Percentiles rank a stretch among this genome's conserved stretches.
Evolutionary conservation across 2,888 invertebrate genomes (phyloP).

Genomic region (Muscina levida): DNA sequence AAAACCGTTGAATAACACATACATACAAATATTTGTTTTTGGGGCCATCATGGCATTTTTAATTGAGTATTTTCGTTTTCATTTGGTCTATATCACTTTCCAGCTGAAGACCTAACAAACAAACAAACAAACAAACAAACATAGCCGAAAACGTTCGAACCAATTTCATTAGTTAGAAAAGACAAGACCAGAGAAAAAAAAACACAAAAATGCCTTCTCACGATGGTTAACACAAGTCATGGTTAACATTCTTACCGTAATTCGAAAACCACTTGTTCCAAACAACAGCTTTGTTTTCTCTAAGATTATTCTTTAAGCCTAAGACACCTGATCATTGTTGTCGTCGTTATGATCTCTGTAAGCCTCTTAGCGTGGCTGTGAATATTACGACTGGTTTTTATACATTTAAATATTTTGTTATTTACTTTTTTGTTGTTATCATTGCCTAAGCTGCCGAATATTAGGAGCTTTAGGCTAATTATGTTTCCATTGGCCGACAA

Average conservation of each 20-base stretch:
- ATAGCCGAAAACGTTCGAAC: background rate
- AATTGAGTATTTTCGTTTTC: conserved; percentile 30
- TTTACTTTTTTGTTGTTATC: background rate
- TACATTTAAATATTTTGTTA: background rate
- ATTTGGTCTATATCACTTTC: conserved; percentile 29
- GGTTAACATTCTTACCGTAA: too few species aligned
- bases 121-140: background rate
- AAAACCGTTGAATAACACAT: conserved; percentile 52
- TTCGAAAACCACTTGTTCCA: too few species aligned
- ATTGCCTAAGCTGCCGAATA: background rate
- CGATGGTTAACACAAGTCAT: too few species aligned
- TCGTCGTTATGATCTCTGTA: background rate
- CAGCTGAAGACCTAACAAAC: too few species aligned
- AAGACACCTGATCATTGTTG: too few species aligned
- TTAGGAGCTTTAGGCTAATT: conserved; percentile 27
- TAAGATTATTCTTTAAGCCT: too few species aligned
- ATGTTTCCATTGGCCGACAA: background rate
- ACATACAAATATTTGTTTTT: conserved; percentile 27
- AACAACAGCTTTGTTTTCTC: too few species aligned
- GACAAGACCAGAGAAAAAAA: background rate
- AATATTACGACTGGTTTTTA: background rate
- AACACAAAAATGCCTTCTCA: conserved; percentile 25
- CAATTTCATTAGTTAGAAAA: background rate
- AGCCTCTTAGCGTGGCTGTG: background rate
- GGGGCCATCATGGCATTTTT: background rate